These are phyloP conservation scores for Pantherophis vulpinus DNA, from an alignment of 2,797 vertebrate species.

Conservation along the genomic window DNA sequence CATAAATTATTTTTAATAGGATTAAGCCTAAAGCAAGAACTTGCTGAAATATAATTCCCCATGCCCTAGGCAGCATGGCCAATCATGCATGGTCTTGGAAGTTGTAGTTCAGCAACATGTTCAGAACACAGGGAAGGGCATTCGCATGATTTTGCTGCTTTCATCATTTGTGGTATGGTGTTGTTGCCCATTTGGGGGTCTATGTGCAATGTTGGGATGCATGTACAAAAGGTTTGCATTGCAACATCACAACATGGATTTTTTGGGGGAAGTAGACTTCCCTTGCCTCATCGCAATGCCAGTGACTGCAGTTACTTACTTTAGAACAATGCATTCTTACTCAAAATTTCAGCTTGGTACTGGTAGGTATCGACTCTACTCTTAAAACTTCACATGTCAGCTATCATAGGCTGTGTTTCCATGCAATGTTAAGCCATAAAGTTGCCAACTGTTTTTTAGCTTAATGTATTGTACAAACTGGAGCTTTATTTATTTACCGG, in stretches of 20 bases:
- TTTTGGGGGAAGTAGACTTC: background rate
- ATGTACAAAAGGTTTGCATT: background rate
- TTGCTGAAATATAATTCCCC: background rate
- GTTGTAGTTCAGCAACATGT: background rate
- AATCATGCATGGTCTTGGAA: background rate
- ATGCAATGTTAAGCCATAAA: background rate
- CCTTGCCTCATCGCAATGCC: background rate
- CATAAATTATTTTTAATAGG: slow-evolving; percentile 10
- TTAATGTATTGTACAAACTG: background rate
- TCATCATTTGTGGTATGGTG: background rate
- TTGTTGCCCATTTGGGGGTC: background rate
- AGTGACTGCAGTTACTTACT: background rate
- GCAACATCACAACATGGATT: background rate
- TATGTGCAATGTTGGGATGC: background rate
- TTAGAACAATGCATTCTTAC: background rate
- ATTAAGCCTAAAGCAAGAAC: background rate
- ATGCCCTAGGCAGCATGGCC: background rate
- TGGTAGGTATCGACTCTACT: background rate
- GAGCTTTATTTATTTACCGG: background rate
- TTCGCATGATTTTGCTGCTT: background rate
- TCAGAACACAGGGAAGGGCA: background rate
- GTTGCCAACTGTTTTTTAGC: background rate
- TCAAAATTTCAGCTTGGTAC: background rate
- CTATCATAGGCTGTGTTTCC: background rate
- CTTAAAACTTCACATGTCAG: background rate